phyloP scores from a whole-genome alignment of 2,113 vertebrate species.

The Triplophysa rosa region DNA sequence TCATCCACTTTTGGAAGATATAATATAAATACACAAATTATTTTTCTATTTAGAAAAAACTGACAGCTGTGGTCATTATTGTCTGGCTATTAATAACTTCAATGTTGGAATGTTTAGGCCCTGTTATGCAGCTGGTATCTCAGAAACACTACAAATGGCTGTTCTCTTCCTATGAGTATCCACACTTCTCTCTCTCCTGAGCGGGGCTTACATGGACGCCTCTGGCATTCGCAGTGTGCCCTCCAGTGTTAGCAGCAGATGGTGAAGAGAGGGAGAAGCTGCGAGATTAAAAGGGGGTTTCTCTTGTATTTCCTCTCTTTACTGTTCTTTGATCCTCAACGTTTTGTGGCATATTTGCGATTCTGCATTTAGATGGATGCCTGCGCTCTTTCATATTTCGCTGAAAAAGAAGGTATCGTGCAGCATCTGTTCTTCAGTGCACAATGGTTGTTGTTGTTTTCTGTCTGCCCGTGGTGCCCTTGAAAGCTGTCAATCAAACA shows the following conservation, averaged over 20 bases:
- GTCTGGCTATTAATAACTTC: too few species aligned
- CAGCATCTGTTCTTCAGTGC: constrained; percentile 11
- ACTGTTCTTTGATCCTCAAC: constrained; percentile 62
- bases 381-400: neutral
- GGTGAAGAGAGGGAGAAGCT: constrained; percentile 65
- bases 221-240: constrained; percentile 31
- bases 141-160: constrained; percentile 6
- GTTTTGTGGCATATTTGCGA: constrained; percentile 43
- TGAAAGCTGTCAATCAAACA: constrained; percentile 8
- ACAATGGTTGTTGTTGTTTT: neutral
- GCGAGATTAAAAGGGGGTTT: constrained; percentile 64
- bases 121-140: neutral
- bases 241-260: constrained; percentile 69
- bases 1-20: too few species aligned
- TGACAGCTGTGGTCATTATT: too few species aligned
- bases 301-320: constrained; percentile 58
- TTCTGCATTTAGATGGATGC: constrained; percentile 17
- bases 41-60: too few species aligned
- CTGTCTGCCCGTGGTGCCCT: neutral
- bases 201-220: constrained; percentile 64
- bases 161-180: constrained; percentile 44
- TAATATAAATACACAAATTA: too few species aligned
- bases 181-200: constrained; percentile 59
- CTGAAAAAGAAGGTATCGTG: constrained; percentile 3
- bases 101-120: too few species aligned